A percentile compares a stretch with the other conserved stretches of the same genome.
These are phyloP conservation scores for Beris morrisii DNA, from an alignment of 2,888 invertebrate genomes.

Conservation along the genomic window DNA sequence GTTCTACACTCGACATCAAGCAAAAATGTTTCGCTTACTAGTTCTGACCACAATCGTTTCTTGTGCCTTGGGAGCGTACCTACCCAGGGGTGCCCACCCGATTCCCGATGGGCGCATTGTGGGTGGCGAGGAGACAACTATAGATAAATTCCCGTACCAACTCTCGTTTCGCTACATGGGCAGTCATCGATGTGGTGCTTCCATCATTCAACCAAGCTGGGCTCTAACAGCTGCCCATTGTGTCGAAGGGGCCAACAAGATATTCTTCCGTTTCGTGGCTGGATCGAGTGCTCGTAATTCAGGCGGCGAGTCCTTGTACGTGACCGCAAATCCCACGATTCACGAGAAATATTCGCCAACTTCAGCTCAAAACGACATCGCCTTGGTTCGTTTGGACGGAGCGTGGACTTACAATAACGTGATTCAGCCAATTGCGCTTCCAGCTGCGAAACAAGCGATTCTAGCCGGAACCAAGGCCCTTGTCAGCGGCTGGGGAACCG, in stretches of 20 bases:
- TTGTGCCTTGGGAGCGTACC: slow-evolving; percentile 43
- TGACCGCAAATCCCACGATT: neutral
- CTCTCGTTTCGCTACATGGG: slow-evolving; percentile 51
- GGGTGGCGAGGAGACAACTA: slow-evolving; percentile 44
- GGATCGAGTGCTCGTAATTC: slow-evolving; percentile 50
- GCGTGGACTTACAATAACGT: slow-evolving; percentile 52
- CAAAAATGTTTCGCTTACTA: slow-evolving; percentile 20
- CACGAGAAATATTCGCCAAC: neutral
- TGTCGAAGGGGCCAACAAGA: slow-evolving; percentile 45
- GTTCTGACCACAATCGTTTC: slow-evolving; percentile 41
- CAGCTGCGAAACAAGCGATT: slow-evolving; percentile 44
- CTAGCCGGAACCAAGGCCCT: slow-evolving; percentile 11
- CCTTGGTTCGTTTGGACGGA: slow-evolving; percentile 56
- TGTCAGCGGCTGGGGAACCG: slow-evolving; percentile 39
- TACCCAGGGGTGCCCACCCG: slow-evolving; percentile 31
- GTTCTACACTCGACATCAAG: neutral
- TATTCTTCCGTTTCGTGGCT: slow-evolving; percentile 51
- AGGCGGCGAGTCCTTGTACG: neutral
- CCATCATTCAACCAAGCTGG: slow-evolving; percentile 56
- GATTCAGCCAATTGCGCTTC: slow-evolving; percentile 55
- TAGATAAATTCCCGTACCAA: slow-evolving; percentile 46
- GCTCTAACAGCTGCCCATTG: slow-evolving; percentile 67
- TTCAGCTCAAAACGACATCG: slow-evolving; percentile 57
- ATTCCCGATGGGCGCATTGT: slow-evolving; percentile 49
- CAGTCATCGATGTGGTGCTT: slow-evolving; percentile 61